A percentile compares a stretch with the other conserved stretches of the same genome.
These are phyloP conservation scores for Rapana venosa DNA, from an alignment of 2,888 invertebrate genomes.

Conservation along the genomic window DNA sequence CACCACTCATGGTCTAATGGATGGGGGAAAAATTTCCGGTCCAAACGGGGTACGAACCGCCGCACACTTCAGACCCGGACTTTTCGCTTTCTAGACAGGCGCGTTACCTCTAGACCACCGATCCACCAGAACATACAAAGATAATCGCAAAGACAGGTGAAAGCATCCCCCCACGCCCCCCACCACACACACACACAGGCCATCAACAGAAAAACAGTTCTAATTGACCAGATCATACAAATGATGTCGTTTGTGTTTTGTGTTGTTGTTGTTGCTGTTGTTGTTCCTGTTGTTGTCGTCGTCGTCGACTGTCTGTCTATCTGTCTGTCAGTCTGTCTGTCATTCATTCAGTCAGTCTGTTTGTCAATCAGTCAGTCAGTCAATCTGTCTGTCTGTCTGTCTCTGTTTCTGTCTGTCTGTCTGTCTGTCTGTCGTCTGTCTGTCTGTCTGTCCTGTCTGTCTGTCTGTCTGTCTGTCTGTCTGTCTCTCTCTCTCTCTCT, in stretches of 20 bases:
- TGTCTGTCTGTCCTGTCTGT: constrained; percentile 6
- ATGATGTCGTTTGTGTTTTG: neutral
- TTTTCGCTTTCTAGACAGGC: too few species aligned
- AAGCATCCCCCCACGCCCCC: too few species aligned
- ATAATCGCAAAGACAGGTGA: too few species aligned
- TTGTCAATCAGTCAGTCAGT: constrained; percentile 28
- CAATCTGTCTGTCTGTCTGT: constrained; percentile 33
- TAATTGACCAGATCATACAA: too few species aligned
- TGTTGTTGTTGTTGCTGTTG: constrained; percentile 36
- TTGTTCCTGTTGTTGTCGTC: constrained; percentile 32
- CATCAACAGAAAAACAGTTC: too few species aligned
- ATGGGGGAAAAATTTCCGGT: too few species aligned
- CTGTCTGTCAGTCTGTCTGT: constrained; percentile 43
- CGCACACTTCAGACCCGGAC: too few species aligned
- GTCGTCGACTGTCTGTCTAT: constrained; percentile 32
- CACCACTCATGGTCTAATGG: too few species aligned
- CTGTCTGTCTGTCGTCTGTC: neutral
- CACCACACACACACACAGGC: too few species aligned
- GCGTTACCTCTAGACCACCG: too few species aligned
- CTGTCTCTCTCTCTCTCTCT: constrained; percentile 37
- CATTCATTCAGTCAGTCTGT: constrained; percentile 19
- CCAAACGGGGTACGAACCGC: too few species aligned
- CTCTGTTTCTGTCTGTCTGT: constrained; percentile 43
- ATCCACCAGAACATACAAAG: too few species aligned
- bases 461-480: constrained; percentile 21